These are phyloP conservation scores for Coregonus clupeaformis DNA, from an alignment of 2,113 vertebrate species.

Conservation along the genomic window DNA sequence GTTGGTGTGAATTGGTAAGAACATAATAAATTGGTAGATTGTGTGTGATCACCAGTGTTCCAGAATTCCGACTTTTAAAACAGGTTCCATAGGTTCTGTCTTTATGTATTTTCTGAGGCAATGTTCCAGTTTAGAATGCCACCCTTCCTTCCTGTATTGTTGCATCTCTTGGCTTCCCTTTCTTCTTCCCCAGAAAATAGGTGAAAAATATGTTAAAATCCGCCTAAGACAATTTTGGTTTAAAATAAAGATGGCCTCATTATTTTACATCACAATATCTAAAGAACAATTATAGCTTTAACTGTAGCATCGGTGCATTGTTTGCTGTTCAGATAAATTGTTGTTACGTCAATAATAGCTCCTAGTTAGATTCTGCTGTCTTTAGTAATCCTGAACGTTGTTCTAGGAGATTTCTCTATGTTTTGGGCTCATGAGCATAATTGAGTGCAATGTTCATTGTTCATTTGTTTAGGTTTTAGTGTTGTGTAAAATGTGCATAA, in stretches of 20 bases:
- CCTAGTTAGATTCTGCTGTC: conserved; percentile 55
- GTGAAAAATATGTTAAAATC: conserved; percentile 65
- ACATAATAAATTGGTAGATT: background rate
- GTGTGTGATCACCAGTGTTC: background rate
- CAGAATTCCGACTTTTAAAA: background rate
- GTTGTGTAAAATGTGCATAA: conserved; percentile 48
- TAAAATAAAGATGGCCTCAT: conserved; percentile 60
- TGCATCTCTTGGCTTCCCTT: background rate
- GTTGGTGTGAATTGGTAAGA: background rate
- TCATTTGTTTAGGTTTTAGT: conserved; percentile 70
- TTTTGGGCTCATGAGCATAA: conserved; percentile 69
- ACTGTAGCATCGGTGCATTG: conserved; percentile 28
- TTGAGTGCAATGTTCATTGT: conserved; percentile 51
- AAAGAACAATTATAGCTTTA: conserved; percentile 10
- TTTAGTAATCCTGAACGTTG: conserved; percentile 68
- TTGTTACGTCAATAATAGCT: conserved; percentile 66
- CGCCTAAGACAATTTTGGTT: conserved; percentile 62
- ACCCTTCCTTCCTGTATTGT: background rate
- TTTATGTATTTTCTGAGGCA: background rate
- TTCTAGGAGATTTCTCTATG: conserved; percentile 56
- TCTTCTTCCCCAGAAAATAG: conserved; percentile 46
- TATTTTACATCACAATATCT: conserved; percentile 26
- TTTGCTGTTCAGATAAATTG: conserved; percentile 56
- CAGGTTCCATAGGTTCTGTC: no score
- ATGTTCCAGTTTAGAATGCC: background rate